Conservation (phyloP, 2,113 vertebrate species). For the Phalacrocorax carbo region DNA sequence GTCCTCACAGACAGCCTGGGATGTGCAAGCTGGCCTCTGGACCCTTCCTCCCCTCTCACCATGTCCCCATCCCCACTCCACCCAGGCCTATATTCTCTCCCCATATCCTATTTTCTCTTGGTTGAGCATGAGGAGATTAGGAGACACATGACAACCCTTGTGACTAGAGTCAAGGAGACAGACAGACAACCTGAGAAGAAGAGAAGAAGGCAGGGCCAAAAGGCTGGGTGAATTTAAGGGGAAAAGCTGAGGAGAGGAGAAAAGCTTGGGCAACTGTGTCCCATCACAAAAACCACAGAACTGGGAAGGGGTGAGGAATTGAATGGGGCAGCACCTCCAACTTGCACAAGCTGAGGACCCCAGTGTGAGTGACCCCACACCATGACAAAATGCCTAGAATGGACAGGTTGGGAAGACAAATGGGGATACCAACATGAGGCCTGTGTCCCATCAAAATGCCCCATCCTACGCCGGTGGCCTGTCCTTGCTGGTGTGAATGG, state of each 20-base stretch:
- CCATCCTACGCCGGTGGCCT: background rate
- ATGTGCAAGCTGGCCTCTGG: fast-evolving
- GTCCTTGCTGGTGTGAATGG: background rate
- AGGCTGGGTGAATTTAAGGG: background rate
- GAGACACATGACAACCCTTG: background rate
- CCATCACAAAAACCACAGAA: background rate
- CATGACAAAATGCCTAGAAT: background rate
- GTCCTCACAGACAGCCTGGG: background rate
- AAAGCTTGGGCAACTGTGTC: background rate
- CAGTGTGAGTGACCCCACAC: fast-evolving
- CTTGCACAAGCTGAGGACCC: background rate
- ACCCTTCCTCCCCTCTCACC: background rate
- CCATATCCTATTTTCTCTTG: background rate
- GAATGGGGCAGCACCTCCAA: background rate
- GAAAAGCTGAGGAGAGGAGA: background rate
- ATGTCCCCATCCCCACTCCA: fast-evolving
- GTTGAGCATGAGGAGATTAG: background rate
- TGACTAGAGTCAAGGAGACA: background rate
- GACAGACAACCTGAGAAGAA: background rate
- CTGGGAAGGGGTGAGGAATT: background rate
- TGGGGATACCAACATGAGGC: background rate
- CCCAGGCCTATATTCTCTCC: background rate
- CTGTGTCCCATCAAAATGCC: background rate
- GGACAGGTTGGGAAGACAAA: background rate
- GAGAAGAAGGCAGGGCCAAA: background rate